Conservation (phyloP, 2,113 vertebrate genomes). For the Lagopus muta region DNA sequence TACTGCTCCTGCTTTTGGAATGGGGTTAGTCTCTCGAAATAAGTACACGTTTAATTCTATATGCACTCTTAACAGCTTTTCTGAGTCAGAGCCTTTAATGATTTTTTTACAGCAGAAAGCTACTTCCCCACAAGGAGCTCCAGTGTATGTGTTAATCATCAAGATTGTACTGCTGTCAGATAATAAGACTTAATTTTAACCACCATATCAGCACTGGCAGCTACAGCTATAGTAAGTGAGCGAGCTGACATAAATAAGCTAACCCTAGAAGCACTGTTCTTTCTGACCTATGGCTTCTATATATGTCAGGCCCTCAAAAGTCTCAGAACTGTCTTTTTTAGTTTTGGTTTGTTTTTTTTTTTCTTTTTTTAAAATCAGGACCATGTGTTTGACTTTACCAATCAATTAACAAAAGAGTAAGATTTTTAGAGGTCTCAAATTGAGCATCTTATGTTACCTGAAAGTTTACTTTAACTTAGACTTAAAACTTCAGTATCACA, state of each 20-base stretch:
- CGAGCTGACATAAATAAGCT: neutral
- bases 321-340: neutral
- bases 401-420: neutral
- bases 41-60: constrained; percentile 1
- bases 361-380: neutral
- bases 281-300: neutral
- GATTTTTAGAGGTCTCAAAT: neutral
- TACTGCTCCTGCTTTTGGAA: constrained; percentile 15
- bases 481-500: neutral
- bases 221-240: neutral
- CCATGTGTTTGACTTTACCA: neutral
- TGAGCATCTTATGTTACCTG: neutral
- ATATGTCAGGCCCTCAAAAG: neutral
- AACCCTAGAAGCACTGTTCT: neutral
- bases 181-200: neutral
- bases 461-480: neutral
- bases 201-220: neutral
- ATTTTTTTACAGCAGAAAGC: constrained; percentile 18
- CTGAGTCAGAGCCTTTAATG: neutral
- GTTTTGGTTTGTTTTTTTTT: neutral
- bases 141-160: neutral
- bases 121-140: neutral
- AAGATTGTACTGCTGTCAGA: neutral
- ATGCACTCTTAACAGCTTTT: constrained; percentile 13
- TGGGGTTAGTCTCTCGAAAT: constrained; percentile 9